Percentiles rank a stretch among this genome's conserved stretches.
Conservation (phyloP, 2,888 invertebrate genomes). For the Carabus problematicus region DNA sequence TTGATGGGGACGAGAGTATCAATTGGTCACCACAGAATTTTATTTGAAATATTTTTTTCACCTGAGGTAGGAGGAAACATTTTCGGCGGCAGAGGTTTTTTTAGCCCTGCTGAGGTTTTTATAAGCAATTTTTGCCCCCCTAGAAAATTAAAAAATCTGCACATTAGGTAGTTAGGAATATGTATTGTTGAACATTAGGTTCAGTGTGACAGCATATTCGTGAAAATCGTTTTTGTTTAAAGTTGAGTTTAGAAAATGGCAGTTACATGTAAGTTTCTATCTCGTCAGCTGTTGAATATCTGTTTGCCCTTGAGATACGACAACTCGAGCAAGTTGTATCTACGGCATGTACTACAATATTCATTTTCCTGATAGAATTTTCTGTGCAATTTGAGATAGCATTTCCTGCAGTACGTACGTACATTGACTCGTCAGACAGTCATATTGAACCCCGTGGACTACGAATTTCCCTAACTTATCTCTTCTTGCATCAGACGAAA, state of each 20-base stretch:
- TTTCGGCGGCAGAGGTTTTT: no score
- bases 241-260: not conserved
- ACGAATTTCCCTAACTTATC: conserved; percentile 28
- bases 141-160: no score
- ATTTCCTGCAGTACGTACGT: conserved; percentile 26
- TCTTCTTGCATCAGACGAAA: conserved; percentile 10
- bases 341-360: conserved; percentile 24
- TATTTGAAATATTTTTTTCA: no score
- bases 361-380: conserved; percentile 38
- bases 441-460: conserved; percentile 32
- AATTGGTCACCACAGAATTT: no score
- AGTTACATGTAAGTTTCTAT: conserved; percentile 1
- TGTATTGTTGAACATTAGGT: no score
- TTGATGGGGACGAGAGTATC: no score
- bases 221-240: conserved; percentile 15
- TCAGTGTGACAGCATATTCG: no score
- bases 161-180: no score
- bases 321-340: not conserved
- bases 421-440: conserved; percentile 23
- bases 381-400: conserved; percentile 35
- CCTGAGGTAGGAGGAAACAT: no score
- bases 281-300: conserved; percentile 16
- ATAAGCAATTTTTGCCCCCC: no score
- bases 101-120: no score
- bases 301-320: conserved; percentile 27